phyloP scores from a whole-genome alignment of 2,888 invertebrate species.

The Luperina testacea region DNA sequence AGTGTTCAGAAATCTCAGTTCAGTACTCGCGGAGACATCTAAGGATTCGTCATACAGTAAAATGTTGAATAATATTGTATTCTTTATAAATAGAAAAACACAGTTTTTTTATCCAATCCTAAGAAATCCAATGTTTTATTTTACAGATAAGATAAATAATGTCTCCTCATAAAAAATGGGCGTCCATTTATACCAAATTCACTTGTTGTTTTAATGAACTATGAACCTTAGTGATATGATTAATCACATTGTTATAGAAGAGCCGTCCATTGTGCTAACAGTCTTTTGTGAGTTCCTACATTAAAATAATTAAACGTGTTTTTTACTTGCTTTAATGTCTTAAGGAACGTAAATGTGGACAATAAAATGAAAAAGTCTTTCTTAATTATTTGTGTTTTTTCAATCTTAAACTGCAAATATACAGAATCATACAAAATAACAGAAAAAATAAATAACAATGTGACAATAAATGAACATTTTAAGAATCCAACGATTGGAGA shows the following conservation, averaged over 20 bases:
- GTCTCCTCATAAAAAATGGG: not conserved
- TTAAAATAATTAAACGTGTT: not conserved
- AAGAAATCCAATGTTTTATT: not conserved
- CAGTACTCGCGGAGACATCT: no score
- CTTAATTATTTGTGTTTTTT: slow-evolving; percentile 15
- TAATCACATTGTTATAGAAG: not conserved
- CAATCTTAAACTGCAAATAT: not conserved
- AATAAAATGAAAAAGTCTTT: slow-evolving; percentile 26
- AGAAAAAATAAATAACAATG: not conserved
- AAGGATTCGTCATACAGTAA: no score
- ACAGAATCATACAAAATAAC: slow-evolving; percentile 1
- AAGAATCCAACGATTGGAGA: not conserved
- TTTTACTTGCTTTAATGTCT: not conserved
- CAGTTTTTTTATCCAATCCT: no score
- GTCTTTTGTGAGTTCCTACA: not conserved
- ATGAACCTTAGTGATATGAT: slow-evolving; percentile 34
- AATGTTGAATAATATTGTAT: not conserved
- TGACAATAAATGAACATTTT: not conserved
- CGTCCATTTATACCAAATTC: slow-evolving; percentile 5
- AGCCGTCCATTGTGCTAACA: slow-evolving; percentile 1
- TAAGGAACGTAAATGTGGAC: not conserved
- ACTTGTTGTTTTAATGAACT: slow-evolving; percentile 39
- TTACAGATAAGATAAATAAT: not conserved
- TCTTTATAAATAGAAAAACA: not conserved
- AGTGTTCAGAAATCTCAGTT: no score